phyloP scores from a whole-genome alignment of 2,797 vertebrate species.

The Manis pentadactyla region DNA sequence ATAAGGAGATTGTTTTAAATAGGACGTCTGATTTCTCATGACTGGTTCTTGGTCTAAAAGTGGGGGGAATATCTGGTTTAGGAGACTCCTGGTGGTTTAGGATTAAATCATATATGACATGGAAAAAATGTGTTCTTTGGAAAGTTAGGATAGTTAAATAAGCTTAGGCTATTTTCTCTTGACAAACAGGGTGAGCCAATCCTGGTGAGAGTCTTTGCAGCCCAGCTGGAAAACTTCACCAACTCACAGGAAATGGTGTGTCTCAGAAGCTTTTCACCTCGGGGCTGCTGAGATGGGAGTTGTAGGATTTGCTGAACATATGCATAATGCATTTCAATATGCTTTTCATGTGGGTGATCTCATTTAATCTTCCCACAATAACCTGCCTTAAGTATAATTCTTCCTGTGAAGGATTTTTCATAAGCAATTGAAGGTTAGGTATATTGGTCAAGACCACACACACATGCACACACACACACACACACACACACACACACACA shows the following conservation, averaged over 20 bases:
- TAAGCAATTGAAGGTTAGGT: background rate
- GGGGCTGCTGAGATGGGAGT: slow-evolving; percentile 42
- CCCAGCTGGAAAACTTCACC: slow-evolving; percentile 67
- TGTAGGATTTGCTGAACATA: slow-evolving; percentile 16
- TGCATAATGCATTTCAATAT: slow-evolving; percentile 74
- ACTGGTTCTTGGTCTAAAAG: background rate
- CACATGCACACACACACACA: background rate
- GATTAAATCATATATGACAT: background rate
- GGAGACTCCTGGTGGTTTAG: background rate
- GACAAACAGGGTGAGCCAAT: slow-evolving; percentile 53
- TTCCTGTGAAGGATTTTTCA: background rate
- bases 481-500: too few species aligned
- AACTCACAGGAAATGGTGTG: slow-evolving; percentile 65
- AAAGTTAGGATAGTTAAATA: slow-evolving; percentile 64
- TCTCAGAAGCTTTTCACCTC: slow-evolving; percentile 61
- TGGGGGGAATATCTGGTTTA: background rate
- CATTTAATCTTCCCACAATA: slow-evolving; percentile 27
- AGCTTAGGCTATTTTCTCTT: slow-evolving; percentile 56
- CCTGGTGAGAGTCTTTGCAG: slow-evolving; percentile 57
- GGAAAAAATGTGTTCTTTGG: background rate
- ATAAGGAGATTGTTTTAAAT: background rate
- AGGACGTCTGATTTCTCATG: background rate
- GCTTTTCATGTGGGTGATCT: slow-evolving; percentile 12
- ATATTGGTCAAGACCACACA: background rate
- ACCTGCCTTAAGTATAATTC: background rate